These are phyloP conservation scores for Acrobeloides nanus DNA, from an alignment of 2,888 invertebrate genomes.

Conservation along the genomic window DNA sequence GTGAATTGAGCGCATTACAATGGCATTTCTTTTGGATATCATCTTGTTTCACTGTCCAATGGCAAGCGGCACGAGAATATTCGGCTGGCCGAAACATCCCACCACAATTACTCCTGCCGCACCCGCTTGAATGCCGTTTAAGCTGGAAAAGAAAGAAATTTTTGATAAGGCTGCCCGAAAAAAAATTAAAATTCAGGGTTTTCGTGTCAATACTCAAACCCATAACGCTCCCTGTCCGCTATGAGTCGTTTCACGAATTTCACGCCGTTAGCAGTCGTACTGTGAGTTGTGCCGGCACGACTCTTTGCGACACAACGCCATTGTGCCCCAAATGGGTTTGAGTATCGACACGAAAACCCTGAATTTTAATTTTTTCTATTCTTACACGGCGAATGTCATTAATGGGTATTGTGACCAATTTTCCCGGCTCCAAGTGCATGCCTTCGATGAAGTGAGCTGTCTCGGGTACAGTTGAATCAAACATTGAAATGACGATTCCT, in stretches of 20 bases:
- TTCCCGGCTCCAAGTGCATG: slow-evolving; percentile 44
- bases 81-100: slow-evolving; percentile 30
- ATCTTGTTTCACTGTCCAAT: slow-evolving; percentile 32
- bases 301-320: too few relatives aligned
- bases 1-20: slow-evolving; percentile 23
- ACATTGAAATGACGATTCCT: slow-evolving; percentile 38
- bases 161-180: too few relatives aligned
- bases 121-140: slow-evolving; percentile 28
- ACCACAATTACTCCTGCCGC: slow-evolving; percentile 26
- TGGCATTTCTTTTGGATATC: slow-evolving; percentile 18
- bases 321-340: too few relatives aligned
- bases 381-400: slow-evolving; percentile 37
- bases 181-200: too few relatives aligned
- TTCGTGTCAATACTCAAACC: too few relatives aligned
- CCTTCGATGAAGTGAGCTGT: slow-evolving; percentile 37
- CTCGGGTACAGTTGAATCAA: slow-evolving; percentile 24
- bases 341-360: too few relatives aligned
- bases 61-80: slow-evolving; percentile 39
- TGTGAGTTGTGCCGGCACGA: too few relatives aligned
- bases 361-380: too few relatives aligned
- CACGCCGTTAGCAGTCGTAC: too few relatives aligned
- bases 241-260: too few relatives aligned
- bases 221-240: too few relatives aligned
- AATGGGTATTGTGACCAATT: slow-evolving; percentile 43
- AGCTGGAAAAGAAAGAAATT: slow-evolving; percentile 14